phyloP scores from a whole-genome alignment of 1,140 invertebrate species.

The Cydia fagiglandana region DNA sequence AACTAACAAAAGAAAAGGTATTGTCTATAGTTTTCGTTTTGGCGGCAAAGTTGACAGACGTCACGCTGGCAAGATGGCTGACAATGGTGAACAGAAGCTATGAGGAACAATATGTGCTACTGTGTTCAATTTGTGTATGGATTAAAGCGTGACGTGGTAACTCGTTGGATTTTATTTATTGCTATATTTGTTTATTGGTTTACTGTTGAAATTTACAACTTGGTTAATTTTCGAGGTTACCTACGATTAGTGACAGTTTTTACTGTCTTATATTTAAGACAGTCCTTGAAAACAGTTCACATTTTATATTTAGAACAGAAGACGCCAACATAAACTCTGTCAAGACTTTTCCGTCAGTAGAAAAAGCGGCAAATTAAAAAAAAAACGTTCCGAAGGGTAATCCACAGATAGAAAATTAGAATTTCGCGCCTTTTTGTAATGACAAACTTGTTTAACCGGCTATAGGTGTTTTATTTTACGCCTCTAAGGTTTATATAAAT shows the following conservation, averaged over 20 bases:
- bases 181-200: not conserved
- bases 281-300: no score
- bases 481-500: no score
- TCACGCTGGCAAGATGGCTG: slow-evolving; percentile 56
- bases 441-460: no score
- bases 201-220: not conserved
- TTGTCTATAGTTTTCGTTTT: slow-evolving; percentile 42
- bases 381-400: no score
- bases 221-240: not conserved
- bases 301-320: no score
- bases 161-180: slow-evolving; percentile 19
- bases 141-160: slow-evolving; percentile 51
- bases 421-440: no score
- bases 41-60: slow-evolving; percentile 63
- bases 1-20: slow-evolving; percentile 43
- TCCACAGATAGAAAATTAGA: no score
- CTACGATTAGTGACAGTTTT: slow-evolving; percentile 1
- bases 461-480: no score
- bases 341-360: no score
- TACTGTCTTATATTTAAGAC: no score
- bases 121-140: slow-evolving; percentile 57
- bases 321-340: no score
- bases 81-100: slow-evolving; percentile 38
- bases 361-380: no score
- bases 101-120: slow-evolving; percentile 58